phyloP scores from a whole-genome alignment of 1,140 invertebrate species.

The Drosophila bocki region DNA sequence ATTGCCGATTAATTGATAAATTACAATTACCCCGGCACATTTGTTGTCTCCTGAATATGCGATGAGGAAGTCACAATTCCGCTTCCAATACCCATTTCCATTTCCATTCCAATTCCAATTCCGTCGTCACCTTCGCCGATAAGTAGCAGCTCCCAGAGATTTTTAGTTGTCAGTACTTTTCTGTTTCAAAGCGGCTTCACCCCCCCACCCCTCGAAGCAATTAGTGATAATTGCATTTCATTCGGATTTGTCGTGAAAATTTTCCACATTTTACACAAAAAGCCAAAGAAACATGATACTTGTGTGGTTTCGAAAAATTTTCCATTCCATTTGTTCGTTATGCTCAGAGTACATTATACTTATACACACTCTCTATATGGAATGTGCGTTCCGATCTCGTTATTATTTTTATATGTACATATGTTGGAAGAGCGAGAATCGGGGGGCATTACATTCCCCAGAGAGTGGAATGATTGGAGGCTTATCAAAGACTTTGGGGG shows the following conservation, averaged over 20 bases:
- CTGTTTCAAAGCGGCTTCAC: slow-evolving; percentile 10
- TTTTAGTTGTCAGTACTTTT: slow-evolving; percentile 13
- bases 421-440: not conserved
- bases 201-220: slow-evolving; percentile 32
- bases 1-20: slow-evolving; percentile 66
- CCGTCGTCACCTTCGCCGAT: slow-evolving; percentile 37
- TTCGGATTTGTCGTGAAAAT: slow-evolving; percentile 65
- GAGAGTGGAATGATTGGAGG: slow-evolving; percentile 1
- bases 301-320: slow-evolving; percentile 66
- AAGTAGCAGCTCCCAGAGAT: slow-evolving; percentile 17
- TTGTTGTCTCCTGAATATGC: slow-evolving; percentile 27
- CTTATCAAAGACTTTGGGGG: slow-evolving; percentile 35
- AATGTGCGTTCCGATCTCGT: slow-evolving; percentile 40
- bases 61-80: slow-evolving; percentile 60
- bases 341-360: slow-evolving; percentile 12
- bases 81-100: slow-evolving; percentile 12
- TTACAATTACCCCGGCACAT: slow-evolving; percentile 43
- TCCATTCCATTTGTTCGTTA: slow-evolving; percentile 62
- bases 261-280: slow-evolving; percentile 62
- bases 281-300: slow-evolving; percentile 50
- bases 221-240: slow-evolving; percentile 73
- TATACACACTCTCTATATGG: slow-evolving; percentile 4
- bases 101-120: slow-evolving; percentile 29
- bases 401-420: slow-evolving; percentile 1
- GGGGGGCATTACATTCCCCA: slow-evolving; percentile 19